A percentile compares a stretch with the other conserved stretches of the same genome.
Conservation (phyloP, 2,113 vertebrate species). For the Cephalopholis sonnerati region DNA sequence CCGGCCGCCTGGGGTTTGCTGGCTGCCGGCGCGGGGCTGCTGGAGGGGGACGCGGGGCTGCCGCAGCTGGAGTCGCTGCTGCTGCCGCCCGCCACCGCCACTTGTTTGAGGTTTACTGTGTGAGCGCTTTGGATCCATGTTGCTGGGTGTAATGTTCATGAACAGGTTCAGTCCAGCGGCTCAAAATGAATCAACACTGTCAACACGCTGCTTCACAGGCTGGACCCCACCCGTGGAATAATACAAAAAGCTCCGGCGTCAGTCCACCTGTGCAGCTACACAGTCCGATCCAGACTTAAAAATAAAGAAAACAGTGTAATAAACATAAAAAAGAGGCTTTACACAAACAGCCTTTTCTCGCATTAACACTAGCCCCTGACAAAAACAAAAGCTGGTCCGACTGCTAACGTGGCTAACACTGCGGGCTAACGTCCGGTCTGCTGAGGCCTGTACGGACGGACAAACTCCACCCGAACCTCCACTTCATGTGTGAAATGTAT, state of each 20-base stretch:
- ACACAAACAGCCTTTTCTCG: not conserved
- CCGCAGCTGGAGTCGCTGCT: slow-evolving; percentile 79
- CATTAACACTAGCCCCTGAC: not conserved
- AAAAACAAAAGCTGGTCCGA: slow-evolving; percentile 60
- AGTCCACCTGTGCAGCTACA: not conserved
- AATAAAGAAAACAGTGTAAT: not conserved
- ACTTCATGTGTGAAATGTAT: not conserved
- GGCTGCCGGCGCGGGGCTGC: slow-evolving; percentile 61
- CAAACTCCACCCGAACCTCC: not conserved
- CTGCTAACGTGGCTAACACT: slow-evolving; percentile 69
- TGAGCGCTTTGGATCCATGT: slow-evolving; percentile 70
- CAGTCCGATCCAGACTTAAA: not conserved
- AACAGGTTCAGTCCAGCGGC: not conserved
- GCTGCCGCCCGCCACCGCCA: slow-evolving; percentile 63
- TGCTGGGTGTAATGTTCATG: not conserved
- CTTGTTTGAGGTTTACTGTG: slow-evolving; percentile 32
- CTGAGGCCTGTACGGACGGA: slow-evolving; percentile 1
- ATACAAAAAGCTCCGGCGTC: not conserved
- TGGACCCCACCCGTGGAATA: not conserved
- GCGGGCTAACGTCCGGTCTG: slow-evolving; percentile 30
- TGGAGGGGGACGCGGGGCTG: slow-evolving; percentile 81
- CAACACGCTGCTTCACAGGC: not conserved
- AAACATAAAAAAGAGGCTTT: not conserved
- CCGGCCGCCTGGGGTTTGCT: slow-evolving; percentile 44
- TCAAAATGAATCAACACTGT: not conserved